phyloP scores from a whole-genome alignment of 2,113 vertebrate species.

The Scytalopus superciliaris region DNA sequence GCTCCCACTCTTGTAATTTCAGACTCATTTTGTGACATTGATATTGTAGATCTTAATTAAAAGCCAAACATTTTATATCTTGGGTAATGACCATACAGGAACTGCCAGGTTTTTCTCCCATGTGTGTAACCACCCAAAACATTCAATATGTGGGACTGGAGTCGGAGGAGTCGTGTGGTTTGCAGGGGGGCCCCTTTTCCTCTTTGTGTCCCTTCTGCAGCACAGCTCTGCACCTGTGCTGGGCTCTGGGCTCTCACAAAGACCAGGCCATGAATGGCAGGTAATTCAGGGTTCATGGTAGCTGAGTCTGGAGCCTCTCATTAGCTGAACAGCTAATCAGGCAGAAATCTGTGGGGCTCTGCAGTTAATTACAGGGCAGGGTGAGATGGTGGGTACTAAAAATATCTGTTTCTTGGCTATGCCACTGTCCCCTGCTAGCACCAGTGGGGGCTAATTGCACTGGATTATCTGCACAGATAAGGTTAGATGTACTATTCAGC shows the following conservation, averaged over 20 bases:
- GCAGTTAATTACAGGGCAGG: slow-evolving; percentile 26
- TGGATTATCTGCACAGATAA: neutral
- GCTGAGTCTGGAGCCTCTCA: neutral
- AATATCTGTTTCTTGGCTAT: neutral
- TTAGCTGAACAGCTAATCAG: slow-evolving; percentile 17
- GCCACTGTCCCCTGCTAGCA: neutral
- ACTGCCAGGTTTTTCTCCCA: slow-evolving; percentile 22
- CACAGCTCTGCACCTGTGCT: slow-evolving; percentile 15
- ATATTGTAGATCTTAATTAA: slow-evolving; percentile 70
- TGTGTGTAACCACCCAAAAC: slow-evolving; percentile 49
- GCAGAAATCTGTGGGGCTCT: slow-evolving; percentile 19
- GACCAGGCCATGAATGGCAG: neutral
- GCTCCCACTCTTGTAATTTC: slow-evolving; percentile 59
- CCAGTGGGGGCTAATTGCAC: neutral
- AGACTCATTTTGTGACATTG: slow-evolving; percentile 60
- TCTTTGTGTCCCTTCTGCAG: slow-evolving; percentile 3
- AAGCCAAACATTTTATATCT: slow-evolving; percentile 59
- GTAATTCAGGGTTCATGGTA: neutral
- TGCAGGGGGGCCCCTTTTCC: neutral
- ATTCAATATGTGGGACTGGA: slow-evolving; percentile 2
- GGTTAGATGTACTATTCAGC: neutral
- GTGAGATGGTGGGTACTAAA: slow-evolving; percentile 11
- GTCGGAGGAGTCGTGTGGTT: neutral
- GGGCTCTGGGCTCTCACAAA: neutral
- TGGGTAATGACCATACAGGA: slow-evolving; percentile 63